These are phyloP conservation scores for Shinisaurus crocodilurus DNA, from an alignment of 2,113 vertebrate species.

Conservation along the genomic window DNA sequence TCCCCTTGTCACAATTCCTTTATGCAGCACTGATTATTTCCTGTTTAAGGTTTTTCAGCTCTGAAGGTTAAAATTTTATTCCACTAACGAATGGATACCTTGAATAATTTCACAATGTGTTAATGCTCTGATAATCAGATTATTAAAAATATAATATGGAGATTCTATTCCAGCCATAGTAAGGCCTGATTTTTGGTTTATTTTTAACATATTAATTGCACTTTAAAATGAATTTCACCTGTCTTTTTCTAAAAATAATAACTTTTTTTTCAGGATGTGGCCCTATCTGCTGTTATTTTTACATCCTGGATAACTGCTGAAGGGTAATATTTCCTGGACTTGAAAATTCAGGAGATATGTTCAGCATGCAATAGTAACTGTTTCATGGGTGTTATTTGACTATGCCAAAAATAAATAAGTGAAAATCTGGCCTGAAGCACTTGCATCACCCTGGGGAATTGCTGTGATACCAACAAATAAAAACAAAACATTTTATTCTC, in stretches of 20 bases:
- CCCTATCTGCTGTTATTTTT: neutral
- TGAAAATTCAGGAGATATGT: neutral
- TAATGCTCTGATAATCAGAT: neutral
- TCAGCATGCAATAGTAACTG: neutral
- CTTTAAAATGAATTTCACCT: neutral
- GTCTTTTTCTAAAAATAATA: neutral
- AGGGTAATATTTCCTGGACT: neutral
- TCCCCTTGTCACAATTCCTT: neutral
- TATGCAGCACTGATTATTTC: neutral
- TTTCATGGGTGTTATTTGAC: neutral
- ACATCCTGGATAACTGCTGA: neutral
- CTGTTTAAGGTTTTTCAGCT: neutral
- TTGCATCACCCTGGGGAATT: neutral
- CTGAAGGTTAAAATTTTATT: neutral
- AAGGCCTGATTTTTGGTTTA: neutral
- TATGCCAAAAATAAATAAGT: neutral
- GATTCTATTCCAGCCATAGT: neutral
- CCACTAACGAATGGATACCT: neutral
- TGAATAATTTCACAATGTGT: neutral
- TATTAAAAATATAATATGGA: too few species aligned
- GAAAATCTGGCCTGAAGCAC: neutral
- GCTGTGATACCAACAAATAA: neutral
- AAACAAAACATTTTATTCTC: neutral
- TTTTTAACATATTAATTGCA: neutral
- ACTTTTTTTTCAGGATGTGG: neutral